Percentiles rank a stretch among this genome's conserved stretches.
These are phyloP conservation scores for Orthonyx spaldingii DNA, from an alignment of 2,113 vertebrate genomes.

Conservation along the genomic window DNA sequence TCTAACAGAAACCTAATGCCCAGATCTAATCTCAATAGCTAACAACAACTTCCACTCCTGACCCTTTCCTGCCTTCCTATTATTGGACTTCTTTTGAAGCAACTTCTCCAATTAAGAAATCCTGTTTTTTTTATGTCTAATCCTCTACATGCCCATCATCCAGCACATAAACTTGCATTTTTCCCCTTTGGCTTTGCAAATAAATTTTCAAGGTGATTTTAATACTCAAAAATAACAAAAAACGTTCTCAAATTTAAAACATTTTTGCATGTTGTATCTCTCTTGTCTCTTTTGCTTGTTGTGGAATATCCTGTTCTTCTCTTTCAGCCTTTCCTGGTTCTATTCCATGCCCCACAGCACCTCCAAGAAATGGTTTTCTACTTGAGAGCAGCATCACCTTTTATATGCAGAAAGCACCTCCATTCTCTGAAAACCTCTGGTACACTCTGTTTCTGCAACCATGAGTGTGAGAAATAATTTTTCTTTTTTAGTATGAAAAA, in stretches of 20 bases:
- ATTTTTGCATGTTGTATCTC: not conserved
- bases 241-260: not conserved
- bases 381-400: not conserved
- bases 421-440: not conserved
- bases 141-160: not conserved
- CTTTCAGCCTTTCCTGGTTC: not conserved
- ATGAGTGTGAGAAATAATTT: not conserved
- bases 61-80: not conserved
- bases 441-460: not conserved
- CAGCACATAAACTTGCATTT: not conserved
- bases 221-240: not conserved
- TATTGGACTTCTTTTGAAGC: not conserved
- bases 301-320: not conserved
- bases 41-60: not conserved
- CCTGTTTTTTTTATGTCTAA: not conserved
- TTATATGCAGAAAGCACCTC: not conserved
- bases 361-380: not conserved
- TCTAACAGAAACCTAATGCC: not conserved
- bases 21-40: not conserved
- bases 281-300: not conserved
- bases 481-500: not conserved
- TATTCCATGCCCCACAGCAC: not conserved
- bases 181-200: not conserved
- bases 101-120: not conserved
- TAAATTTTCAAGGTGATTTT: not conserved